Evolutionary conservation across 2,113 vertebrate species (phyloP).

Genomic region (Cryptotis parvus): DNA sequence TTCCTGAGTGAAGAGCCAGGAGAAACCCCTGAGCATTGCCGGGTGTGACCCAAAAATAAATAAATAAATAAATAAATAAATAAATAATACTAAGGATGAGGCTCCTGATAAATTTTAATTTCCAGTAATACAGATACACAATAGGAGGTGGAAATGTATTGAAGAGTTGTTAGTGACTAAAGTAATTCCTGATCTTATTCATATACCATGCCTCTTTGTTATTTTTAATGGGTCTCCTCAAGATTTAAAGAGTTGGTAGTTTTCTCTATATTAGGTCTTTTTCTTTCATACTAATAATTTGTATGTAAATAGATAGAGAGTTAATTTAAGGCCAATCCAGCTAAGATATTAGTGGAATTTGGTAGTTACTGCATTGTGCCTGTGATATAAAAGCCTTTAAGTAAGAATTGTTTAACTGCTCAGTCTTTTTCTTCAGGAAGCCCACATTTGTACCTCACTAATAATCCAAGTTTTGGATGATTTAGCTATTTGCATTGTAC

Average conservation of each 20-base stretch:
- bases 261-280: slow-evolving; percentile 36
- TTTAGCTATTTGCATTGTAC: slow-evolving; percentile 52
- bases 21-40: too few relatives aligned
- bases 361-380: slow-evolving; percentile 2
- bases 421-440: not conserved
- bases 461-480: not conserved
- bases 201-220: not conserved
- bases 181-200: slow-evolving; percentile 22
- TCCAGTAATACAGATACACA: slow-evolving; percentile 23
- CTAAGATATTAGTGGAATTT: slow-evolving; percentile 26
- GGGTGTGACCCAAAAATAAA: too few relatives aligned
- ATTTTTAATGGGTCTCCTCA: not conserved
- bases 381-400: slow-evolving; percentile 10
- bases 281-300: slow-evolving; percentile 11
- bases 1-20: too few relatives aligned
- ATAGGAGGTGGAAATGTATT: slow-evolving; percentile 16
- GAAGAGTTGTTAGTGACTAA: slow-evolving; percentile 20
- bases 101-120: slow-evolving; percentile 55
- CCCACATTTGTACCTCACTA: slow-evolving; percentile 47
- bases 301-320: not conserved
- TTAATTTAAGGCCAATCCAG: slow-evolving; percentile 43
- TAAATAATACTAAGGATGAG: not conserved
- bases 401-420: not conserved
- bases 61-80: too few relatives aligned
- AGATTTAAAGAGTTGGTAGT: not conserved